Conservation (phyloP, 2,113 vertebrate species). For the Jacana jacana region DNA sequence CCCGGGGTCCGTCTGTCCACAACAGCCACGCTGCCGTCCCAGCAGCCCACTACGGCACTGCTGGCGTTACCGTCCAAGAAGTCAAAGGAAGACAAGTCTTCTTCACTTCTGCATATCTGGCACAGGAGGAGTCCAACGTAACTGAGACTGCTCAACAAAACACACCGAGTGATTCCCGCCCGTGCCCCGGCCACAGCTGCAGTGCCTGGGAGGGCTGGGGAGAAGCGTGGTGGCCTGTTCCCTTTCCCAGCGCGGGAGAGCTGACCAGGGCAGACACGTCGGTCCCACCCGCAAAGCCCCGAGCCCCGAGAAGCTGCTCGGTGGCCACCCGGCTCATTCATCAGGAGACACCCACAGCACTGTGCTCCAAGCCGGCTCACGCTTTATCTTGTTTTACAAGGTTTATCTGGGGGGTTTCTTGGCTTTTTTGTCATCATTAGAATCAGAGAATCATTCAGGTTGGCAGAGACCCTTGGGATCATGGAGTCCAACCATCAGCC, state of each 20-base stretch:
- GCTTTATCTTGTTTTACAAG: background rate
- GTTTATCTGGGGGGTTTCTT: background rate
- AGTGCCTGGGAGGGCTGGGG: fast-evolving
- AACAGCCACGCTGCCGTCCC: slow-evolving; percentile 73
- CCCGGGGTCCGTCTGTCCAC: slow-evolving; percentile 83
- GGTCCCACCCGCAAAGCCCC: background rate
- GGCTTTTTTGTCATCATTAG: background rate
- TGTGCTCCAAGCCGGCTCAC: background rate
- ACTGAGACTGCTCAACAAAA: fast-evolving
- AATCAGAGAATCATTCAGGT: too few relatives aligned
- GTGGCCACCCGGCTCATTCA: background rate
- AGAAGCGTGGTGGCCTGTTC: background rate
- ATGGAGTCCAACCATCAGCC: too few relatives aligned
- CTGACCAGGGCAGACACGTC: background rate
- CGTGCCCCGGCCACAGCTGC: background rate
- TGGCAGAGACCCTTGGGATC: too few relatives aligned
- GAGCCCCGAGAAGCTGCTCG: background rate
- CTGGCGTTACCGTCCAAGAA: slow-evolving; percentile 79
- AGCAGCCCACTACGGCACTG: slow-evolving; percentile 76
- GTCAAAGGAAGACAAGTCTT: slow-evolving; percentile 80
- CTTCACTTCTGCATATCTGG: slow-evolving; percentile 79
- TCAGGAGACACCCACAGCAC: background rate
- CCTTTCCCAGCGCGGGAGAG: background rate
- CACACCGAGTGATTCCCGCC: background rate
- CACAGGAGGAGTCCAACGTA: background rate